Conservation (phyloP, 2,888 invertebrate genomes). For the Helleia helle region DNA sequence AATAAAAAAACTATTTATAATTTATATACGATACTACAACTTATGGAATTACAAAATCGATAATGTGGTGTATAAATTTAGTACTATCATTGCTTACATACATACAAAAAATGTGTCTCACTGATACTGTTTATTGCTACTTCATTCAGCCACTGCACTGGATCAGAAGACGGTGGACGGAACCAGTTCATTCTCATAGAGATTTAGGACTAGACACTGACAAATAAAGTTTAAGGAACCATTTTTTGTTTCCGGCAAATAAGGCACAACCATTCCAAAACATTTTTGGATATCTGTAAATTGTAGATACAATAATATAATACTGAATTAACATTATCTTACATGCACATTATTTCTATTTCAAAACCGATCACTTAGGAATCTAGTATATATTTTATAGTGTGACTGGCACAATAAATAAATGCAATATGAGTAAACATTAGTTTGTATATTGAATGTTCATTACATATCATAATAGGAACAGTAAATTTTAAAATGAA, state of each 20-base stretch:
- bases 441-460: constrained; percentile 1
- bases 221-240: constrained; percentile 44
- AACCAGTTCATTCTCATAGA: constrained; percentile 45
- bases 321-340: too few relatives aligned
- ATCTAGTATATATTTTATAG: too few relatives aligned
- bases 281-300: constrained; percentile 18
- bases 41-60: not conserved
- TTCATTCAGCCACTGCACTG: not conserved
- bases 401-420: constrained; percentile 11
- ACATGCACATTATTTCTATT: too few relatives aligned
- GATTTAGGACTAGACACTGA: constrained; percentile 55
- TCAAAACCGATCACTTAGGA: too few relatives aligned
- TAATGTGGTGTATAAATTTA: not conserved
- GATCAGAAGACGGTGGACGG: constrained; percentile 47
- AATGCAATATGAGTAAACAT: constrained; percentile 13
- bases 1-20: too few relatives aligned
- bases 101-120: not conserved
- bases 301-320: constrained; percentile 10
- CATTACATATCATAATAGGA: constrained; percentile 8
- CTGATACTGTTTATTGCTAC: not conserved
- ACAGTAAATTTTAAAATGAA: constrained; percentile 5
- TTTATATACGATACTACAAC: too few relatives aligned
- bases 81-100: not conserved
- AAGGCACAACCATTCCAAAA: constrained; percentile 59
- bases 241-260: constrained; percentile 39